Conservation (phyloP, 2,888 invertebrate genomes). For the Clepsis dumicolana region DNA sequence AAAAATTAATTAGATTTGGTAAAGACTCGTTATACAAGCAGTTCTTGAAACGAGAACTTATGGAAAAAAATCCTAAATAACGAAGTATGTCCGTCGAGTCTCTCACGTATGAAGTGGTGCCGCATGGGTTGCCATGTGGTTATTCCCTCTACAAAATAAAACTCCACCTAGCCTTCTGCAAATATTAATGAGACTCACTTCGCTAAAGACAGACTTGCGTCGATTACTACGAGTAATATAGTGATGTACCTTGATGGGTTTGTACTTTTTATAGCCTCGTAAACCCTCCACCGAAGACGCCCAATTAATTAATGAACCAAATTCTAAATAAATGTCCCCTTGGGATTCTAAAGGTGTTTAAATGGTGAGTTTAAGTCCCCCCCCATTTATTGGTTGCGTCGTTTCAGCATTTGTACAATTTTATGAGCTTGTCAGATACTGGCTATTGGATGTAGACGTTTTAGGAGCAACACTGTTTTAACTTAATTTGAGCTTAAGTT, state of each 20-base stretch:
- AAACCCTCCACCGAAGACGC: constrained; percentile 61
- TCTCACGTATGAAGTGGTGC: too few relatives aligned
- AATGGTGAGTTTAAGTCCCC: constrained; percentile 56
- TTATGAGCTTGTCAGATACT: constrained; percentile 31
- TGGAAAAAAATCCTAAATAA: too few relatives aligned
- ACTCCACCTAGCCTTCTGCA: not conserved
- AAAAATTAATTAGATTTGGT: too few relatives aligned
- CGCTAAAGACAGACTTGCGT: not conserved
- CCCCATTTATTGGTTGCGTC: constrained; percentile 60
- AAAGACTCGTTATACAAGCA: too few relatives aligned
- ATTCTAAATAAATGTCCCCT: constrained; percentile 74
- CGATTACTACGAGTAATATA: constrained; percentile 5
- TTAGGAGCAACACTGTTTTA: too few relatives aligned
- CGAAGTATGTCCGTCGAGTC: too few relatives aligned
- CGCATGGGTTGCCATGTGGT: too few relatives aligned
- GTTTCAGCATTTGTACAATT: constrained; percentile 58
- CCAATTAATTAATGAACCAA: constrained; percentile 81
- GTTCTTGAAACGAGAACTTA: too few relatives aligned
- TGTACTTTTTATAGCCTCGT: constrained; percentile 22
- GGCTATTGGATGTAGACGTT: not conserved
- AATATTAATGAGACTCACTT: not conserved
- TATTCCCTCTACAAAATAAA: too few relatives aligned
- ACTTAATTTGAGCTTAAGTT: too few relatives aligned
- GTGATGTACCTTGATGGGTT: not conserved
- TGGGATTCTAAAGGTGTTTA: constrained; percentile 66